These are phyloP conservation scores for Chionoecetes opilio DNA, from an alignment of 1,140 invertebrate genomes.

Conservation along the genomic window DNA sequence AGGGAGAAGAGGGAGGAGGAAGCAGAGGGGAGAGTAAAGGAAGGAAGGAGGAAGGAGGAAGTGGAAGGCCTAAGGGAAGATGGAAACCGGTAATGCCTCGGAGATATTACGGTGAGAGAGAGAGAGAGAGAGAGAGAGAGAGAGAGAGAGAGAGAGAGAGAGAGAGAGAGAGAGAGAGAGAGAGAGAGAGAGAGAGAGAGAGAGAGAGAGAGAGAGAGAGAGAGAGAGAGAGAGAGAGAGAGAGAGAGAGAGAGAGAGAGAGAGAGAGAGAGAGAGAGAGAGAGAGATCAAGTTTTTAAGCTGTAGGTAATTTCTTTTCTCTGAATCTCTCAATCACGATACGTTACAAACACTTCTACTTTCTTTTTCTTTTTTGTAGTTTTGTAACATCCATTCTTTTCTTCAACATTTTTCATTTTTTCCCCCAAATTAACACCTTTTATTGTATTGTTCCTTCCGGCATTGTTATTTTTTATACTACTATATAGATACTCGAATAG, in stretches of 20 bases:
- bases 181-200: constrained; percentile 35
- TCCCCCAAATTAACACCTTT: no score
- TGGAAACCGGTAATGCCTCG: background rate
- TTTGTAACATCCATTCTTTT: no score
- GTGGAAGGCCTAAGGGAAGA: background rate
- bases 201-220: constrained; percentile 6
- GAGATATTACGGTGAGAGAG: background rate
- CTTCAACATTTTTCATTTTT: no score
- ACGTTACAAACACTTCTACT: no score
- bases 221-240: constrained; percentile 4
- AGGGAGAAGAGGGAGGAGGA: background rate
- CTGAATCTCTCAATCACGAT: no score
- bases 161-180: background rate
- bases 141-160: constrained; percentile 22
- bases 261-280: constrained; percentile 20
- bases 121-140: constrained; percentile 22
- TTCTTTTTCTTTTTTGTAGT: no score
- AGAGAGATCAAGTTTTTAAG: no score
- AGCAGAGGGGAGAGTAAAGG: background rate
- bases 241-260: background rate
- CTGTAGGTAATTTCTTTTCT: no score
- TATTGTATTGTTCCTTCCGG: no score
- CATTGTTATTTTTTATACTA: background rate
- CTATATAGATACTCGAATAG: background rate
- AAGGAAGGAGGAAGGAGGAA: background rate